Evolutionary conservation across 2,888 invertebrate genomes (phyloP), one percentile per base, ranked within the genome.

Genomic region (Meandrusa payeni): DNA sequence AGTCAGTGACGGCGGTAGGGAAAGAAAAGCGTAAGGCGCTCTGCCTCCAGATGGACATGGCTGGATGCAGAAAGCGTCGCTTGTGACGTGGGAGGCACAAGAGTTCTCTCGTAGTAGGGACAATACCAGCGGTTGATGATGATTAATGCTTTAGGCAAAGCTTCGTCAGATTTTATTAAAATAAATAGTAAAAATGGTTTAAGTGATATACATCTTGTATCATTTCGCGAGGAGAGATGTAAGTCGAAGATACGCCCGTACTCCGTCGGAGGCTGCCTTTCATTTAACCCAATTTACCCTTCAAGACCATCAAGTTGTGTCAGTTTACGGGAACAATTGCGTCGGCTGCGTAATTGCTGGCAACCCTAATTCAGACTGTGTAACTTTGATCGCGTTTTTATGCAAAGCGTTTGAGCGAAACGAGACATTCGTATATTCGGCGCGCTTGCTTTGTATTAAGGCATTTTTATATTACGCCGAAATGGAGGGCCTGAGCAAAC

Each of bases 371-470:
- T 43, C 12, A 15, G 31, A 29, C 36, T 17, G 42, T 31, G 42
- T 43, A 37, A 37, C 42, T 37, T 29, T 43, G 42, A 43, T 37
- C 42, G 42, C 24, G 42, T 37, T 43, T 43, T 43, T 43, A 43
- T 43, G 42, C 42, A 43, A 43, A 43, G 26, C 37, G 24, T 29
- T 43, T 31, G 19, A 23, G 13, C 19, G 20, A 31, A 43, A 31
- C 42, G 31, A 26, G 37, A 26, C 37, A 24, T 43, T 31, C 20
- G 37, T 37, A 29, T n/a, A 32, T 31, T 24, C 31, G 10, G 24
- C 22, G 28, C 34, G 23, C 29, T 22, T 7, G 37, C 42, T 43
- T 29, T 37, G 42, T 42, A 31, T 42, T 42, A 37, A 42, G 42
- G 37, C 37, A 42, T 37, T 43, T 37, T 43, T 43, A 43, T 43